These are phyloP conservation scores for Corynorhinus townsendii DNA, from an alignment of 2,113 vertebrate genomes.

Conservation along the genomic window DNA sequence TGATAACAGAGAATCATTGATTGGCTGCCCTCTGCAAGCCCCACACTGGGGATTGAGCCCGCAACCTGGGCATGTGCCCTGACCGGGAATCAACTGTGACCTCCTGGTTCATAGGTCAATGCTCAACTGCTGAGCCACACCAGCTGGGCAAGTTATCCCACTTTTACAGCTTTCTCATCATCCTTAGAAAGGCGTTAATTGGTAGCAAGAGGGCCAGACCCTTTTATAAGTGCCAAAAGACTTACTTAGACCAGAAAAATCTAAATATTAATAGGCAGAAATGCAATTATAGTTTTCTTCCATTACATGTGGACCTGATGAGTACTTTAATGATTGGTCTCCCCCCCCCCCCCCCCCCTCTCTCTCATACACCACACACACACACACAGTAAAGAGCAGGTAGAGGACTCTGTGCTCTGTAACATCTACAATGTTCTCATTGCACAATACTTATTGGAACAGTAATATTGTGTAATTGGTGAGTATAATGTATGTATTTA, in stretches of 20 bases:
- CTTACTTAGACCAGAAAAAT: conserved; percentile 17
- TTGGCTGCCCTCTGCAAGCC: too few species aligned
- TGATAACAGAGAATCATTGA: too few species aligned
- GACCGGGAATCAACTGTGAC: too few species aligned
- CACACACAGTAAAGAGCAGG: not conserved
- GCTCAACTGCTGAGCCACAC: too few species aligned
- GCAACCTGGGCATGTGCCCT: too few species aligned
- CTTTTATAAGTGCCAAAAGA: conserved; percentile 11
- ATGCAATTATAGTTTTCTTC: not conserved
- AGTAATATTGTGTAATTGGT: not conserved
- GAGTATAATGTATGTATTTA: not conserved
- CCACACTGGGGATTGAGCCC: too few species aligned
- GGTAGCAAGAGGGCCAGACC: not conserved
- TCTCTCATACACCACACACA: not conserved
- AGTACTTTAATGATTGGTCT: not conserved
- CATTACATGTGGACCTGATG: not conserved
- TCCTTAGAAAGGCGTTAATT: not conserved
- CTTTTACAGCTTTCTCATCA: not conserved
- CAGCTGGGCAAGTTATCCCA: not conserved
- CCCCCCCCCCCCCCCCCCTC: not conserved
- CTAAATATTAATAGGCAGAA: not conserved
- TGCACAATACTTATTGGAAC: not conserved
- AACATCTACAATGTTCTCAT: not conserved
- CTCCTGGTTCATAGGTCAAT: too few species aligned
- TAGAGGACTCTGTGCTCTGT: not conserved